Evolutionary conservation across 2,113 vertebrate genomes (phyloP), one percentile per base, ranked within the genome.

Genomic region (Scatophagus argus): DNA sequence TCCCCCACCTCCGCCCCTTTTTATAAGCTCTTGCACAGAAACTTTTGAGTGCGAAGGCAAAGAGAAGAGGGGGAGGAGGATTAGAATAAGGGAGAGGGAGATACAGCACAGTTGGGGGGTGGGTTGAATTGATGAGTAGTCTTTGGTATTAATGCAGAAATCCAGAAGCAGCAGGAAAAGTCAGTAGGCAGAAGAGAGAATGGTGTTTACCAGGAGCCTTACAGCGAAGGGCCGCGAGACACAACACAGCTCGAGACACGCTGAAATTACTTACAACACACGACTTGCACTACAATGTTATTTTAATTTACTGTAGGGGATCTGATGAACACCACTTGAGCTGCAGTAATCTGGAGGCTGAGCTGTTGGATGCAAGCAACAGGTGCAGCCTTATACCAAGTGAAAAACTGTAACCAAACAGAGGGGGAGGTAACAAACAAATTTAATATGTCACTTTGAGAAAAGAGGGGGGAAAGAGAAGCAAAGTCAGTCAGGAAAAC

Each of bases 21-120:
- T 93, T 90, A 91, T 91, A 85, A 94, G 91, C 92, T 89, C 88
- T 85, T 74, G 81, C 89, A 87, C 87, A 91, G 87, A 91, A 95
- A 94, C 93, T 94, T 93, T 92, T 21, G 89, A 93, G 88, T 87
- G 84, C 56, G n/a, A 82, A 79, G 29, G 78, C 79, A 91, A 84
- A 88, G 79, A 74, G 77, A 79, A 64, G 71, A 74, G 77, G 86
- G 55, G 87, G 89, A 83, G 89, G 81, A 84, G 79, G 84, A 86
- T 82, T 72, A 55, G 81, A 89, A 84, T 69, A 63, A 73, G 79
- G 72, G 73, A 79, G 81, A 84, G 70, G 63, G 79, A 77, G 68
- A 87, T 81, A 77, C 7, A 3, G 51, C 74, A 47, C 66, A 39
- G 66, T 58, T n/a, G 75, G 79, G 78, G 83, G 78, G 80, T 11